A percentile compares a stretch with the other conserved stretches of the same genome.
Conservation (phyloP, 1,140 invertebrate genomes). For the Drosophila parabipectinata region DNA sequence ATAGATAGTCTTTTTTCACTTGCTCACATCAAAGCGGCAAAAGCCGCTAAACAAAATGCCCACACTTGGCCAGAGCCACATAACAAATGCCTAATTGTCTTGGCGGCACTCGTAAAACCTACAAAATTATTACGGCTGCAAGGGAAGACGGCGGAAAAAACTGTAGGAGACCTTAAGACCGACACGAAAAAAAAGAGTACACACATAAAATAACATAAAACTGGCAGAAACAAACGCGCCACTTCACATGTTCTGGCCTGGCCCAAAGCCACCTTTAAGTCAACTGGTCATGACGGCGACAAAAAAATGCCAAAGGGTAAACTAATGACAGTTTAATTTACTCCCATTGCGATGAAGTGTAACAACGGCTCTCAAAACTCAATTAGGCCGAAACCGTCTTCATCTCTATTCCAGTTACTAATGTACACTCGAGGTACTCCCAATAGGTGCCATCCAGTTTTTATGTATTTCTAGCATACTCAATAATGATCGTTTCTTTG, state of each 20-base stretch:
- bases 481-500: not conserved
- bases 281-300: slow-evolving; percentile 48
- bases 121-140: slow-evolving; percentile 78
- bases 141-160: slow-evolving; percentile 32
- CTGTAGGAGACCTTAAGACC: slow-evolving; percentile 13
- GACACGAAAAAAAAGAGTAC: slow-evolving; percentile 29
- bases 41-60: slow-evolving; percentile 80
- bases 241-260: slow-evolving; percentile 71
- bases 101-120: slow-evolving; percentile 81
- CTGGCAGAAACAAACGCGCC: slow-evolving; percentile 63
- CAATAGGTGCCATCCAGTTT: slow-evolving; percentile 7
- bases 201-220: slow-evolving; percentile 33
- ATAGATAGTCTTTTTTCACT: slow-evolving; percentile 44
- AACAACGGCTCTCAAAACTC: slow-evolving; percentile 80
- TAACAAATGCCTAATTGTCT: slow-evolving; percentile 82
- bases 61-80: slow-evolving; percentile 65
- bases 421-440: slow-evolving; percentile 4
- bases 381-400: slow-evolving; percentile 56
- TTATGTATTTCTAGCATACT: not conserved
- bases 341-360: slow-evolving; percentile 81
- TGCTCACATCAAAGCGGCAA: slow-evolving; percentile 75
- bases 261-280: slow-evolving; percentile 25
- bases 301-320: slow-evolving; percentile 77
- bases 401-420: slow-evolving; percentile 27
- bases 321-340: slow-evolving; percentile 82